These are phyloP conservation scores for Campoletis sonorensis DNA, from an alignment of 1,140 invertebrate genomes.

Conservation along the genomic window DNA sequence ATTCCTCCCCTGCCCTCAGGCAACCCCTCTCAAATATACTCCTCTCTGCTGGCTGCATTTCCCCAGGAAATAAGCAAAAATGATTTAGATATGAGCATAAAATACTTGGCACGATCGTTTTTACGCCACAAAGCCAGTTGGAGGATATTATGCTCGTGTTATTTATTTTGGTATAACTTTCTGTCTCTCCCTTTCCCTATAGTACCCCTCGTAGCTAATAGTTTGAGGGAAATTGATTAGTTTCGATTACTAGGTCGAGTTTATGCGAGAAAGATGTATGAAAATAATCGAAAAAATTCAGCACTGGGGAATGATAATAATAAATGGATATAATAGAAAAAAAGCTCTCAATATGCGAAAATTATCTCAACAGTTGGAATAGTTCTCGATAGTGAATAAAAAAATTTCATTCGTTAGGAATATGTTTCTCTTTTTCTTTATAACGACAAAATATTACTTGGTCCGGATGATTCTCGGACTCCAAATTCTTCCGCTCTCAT, in stretches of 20 bases:
- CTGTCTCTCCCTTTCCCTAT: background rate
- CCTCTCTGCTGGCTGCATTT: slow-evolving; percentile 84
- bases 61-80: slow-evolving; percentile 57
- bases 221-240: slow-evolving; percentile 13
- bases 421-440: too few species aligned
- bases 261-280: too few species aligned
- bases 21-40: slow-evolving; percentile 97
- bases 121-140: slow-evolving; percentile 34
- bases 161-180: slow-evolving; percentile 41
- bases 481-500: too few species aligned
- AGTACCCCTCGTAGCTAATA: background rate
- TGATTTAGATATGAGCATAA: slow-evolving; percentile 52
- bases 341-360: background rate
- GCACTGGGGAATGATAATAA: too few species aligned
- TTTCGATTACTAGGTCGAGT: background rate
- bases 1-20: slow-evolving; percentile 93
- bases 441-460: too few species aligned
- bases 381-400: too few species aligned
- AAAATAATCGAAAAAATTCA: too few species aligned
- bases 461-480: too few species aligned
- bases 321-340: background rate
- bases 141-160: slow-evolving; percentile 33
- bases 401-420: too few species aligned
- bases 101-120: slow-evolving; percentile 75
- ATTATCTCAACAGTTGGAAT: too few species aligned